Conservation (phyloP, 1,140 invertebrate species). For the Oreohelix idahoensis region DNA sequence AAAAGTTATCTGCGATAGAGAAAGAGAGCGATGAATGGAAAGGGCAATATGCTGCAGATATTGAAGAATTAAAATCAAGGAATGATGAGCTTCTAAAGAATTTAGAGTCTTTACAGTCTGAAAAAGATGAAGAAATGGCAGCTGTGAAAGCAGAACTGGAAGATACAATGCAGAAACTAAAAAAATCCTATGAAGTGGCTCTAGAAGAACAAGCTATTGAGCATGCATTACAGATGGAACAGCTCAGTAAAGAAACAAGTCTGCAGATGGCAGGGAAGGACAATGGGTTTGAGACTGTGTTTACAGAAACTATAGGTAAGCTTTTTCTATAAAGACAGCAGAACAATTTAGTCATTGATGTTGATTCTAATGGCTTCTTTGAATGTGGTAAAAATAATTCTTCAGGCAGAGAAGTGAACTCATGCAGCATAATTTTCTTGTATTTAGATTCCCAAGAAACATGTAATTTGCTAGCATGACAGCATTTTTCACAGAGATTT, state of each 20-base stretch:
- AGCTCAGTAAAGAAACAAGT: constrained; percentile 76
- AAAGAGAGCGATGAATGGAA: background rate
- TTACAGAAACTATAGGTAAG: constrained; percentile 65
- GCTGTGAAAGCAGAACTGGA: constrained; percentile 35
- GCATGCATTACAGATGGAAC: constrained; percentile 71
- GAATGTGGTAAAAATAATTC: no score
- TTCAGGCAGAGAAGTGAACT: no score
- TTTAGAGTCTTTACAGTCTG: constrained; percentile 47
- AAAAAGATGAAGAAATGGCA: constrained; percentile 45
- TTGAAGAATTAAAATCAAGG: background rate
- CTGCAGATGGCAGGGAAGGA: constrained; percentile 76
- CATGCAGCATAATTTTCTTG: no score
- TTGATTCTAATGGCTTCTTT: no score
- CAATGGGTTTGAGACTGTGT: constrained; percentile 73
- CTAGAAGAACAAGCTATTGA: constrained; percentile 76
- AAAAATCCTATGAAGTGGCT: constrained; percentile 56
- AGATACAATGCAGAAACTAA: constrained; percentile 50
- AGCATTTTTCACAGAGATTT: no score
- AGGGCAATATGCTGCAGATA: background rate
- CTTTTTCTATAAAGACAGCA: background rate
- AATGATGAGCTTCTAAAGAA: constrained; percentile 34
- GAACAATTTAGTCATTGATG: background rate
- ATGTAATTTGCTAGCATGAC: no score
- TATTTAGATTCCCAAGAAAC: no score
- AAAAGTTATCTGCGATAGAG: background rate